Base-by-base conservation (phyloP, 1,140 invertebrate species). In the Antheraea pernyi region DNA sequence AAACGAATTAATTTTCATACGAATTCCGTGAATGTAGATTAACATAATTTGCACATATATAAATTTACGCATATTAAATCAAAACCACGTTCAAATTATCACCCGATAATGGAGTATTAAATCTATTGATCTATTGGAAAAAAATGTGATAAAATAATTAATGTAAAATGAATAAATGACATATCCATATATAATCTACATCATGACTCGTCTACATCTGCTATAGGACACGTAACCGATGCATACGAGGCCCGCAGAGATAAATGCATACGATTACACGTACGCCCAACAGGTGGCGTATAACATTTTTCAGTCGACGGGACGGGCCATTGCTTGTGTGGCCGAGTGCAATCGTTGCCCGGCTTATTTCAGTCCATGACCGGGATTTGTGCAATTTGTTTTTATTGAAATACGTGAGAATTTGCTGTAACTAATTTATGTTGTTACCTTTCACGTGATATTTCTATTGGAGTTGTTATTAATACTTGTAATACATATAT, bases 231-330 rank as follows among this genome's bases (percentile, higher is more conserved):
- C 69, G 74, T 68, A 73, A 68, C 77, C 75, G 74, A 69, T 85
- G 88, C 88, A 89, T 85, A 76, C 83, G 77, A 71, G 78, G 73
- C 78, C 79, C 69, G 74, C 69, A 76, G 79, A 88, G 86, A 91
- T 91, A 88, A 91, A 89, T 85, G 88, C 89, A 91, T 89, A 89
- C 89, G 89, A 88, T 89, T 88, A 89, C 79, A 73, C 79, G 67
- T 69, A 36, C 62, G 81, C 46, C 46, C 89, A 82, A 91, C 89
- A 91, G 89, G 88, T 91, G 89, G 89, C 82, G 85, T 77, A 90
- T 91, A 87, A 91, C 87, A 90, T 91, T 91, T 91, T 91, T 91
- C 86, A 85, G 79, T 39, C 48, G 65, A 66, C 73, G 77, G 82
- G 73, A 68, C 80, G 84, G 79, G 77, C 81, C 77, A 81, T 77